phyloP scores from a whole-genome alignment of 2,797 vertebrate genomes.

The Philypnodon macrostomus region DNA sequence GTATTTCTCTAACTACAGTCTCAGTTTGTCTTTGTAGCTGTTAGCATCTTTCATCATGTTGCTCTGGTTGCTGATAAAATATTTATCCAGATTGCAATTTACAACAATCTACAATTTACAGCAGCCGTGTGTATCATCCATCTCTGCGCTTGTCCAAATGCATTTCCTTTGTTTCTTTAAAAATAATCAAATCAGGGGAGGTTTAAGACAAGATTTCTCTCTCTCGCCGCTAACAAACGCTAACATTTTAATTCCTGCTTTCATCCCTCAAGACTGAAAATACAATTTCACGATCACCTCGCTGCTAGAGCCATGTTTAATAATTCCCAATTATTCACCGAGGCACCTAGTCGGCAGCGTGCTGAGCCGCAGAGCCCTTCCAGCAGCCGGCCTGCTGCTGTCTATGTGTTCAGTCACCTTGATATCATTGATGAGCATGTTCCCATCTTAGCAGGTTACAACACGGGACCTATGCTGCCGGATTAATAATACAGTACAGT shows the following conservation, averaged over 20 bases:
- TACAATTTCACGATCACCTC: slow-evolving; percentile 75
- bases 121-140: slow-evolving; percentile 56
- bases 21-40: slow-evolving; percentile 19
- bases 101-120: slow-evolving; percentile 62
- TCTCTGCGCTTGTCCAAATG: slow-evolving; percentile 69
- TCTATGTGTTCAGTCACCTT: slow-evolving; percentile 74
- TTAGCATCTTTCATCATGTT: slow-evolving; percentile 53
- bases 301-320: slow-evolving; percentile 71
- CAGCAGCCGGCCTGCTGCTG: slow-evolving; percentile 55
- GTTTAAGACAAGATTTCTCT: slow-evolving; percentile 60
- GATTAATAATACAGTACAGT: slow-evolving; percentile 79
- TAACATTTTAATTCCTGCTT: slow-evolving; percentile 68
- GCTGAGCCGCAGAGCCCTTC: too few relatives aligned
- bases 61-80: slow-evolving; percentile 62
- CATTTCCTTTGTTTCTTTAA: slow-evolving; percentile 74
- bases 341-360: slow-evolving; percentile 65
- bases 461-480: slow-evolving; percentile 59
- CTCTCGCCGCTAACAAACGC: slow-evolving; percentile 50
- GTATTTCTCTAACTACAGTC: neutral
- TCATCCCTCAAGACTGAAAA: slow-evolving; percentile 75
- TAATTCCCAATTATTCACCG: slow-evolving; percentile 78
- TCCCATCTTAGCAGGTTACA: slow-evolving; percentile 72
- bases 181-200: slow-evolving; percentile 70
- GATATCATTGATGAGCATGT: slow-evolving; percentile 72
- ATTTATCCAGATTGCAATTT: slow-evolving; percentile 70